Evolutionary conservation across 2,888 invertebrate species (phyloP).

Genomic region (Mesopsocus fuscifrons): DNA sequence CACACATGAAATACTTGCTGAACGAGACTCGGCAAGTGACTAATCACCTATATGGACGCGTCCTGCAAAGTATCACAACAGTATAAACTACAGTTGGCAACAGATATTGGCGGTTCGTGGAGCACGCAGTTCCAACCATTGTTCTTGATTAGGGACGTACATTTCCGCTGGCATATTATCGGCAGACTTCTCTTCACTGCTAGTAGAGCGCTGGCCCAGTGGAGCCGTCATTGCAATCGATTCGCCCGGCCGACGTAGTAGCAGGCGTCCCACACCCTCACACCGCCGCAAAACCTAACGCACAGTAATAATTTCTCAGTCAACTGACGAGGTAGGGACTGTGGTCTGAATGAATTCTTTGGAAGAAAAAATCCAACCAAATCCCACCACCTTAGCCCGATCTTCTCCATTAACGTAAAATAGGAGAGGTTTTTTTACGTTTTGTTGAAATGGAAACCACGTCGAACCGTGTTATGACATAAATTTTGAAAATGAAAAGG

Average conservation of each 20-base stretch:
- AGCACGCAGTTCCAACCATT: conserved; percentile 65
- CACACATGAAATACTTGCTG: too few relatives aligned
- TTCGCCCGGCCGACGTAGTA: conserved; percentile 65
- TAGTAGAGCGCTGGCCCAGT: conserved; percentile 19
- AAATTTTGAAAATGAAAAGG: neutral
- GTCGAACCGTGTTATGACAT: too few relatives aligned
- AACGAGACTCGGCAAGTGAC: too few relatives aligned
- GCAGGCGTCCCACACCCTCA: conserved; percentile 65
- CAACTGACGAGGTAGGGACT: too few relatives aligned
- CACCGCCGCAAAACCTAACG: conserved; percentile 47
- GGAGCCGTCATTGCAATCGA: conserved; percentile 46
- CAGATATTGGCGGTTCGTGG: conserved; percentile 19
- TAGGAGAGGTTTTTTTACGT: neutral
- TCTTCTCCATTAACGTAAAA: too few relatives aligned
- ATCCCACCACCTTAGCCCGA: too few relatives aligned
- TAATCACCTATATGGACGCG: too few relatives aligned
- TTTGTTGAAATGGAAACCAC: too few relatives aligned
- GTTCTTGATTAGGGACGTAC: conserved; percentile 82
- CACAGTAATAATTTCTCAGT: neutral
- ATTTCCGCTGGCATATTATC: conserved; percentile 73
- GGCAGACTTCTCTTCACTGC: conserved; percentile 21
- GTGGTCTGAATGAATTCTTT: too few relatives aligned
- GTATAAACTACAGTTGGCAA: neutral
- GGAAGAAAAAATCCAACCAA: neutral
- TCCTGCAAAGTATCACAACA: too few relatives aligned